Base-by-base conservation (phyloP, 2,888 invertebrate genomes). In the Drosophila heteroneura region DNA sequence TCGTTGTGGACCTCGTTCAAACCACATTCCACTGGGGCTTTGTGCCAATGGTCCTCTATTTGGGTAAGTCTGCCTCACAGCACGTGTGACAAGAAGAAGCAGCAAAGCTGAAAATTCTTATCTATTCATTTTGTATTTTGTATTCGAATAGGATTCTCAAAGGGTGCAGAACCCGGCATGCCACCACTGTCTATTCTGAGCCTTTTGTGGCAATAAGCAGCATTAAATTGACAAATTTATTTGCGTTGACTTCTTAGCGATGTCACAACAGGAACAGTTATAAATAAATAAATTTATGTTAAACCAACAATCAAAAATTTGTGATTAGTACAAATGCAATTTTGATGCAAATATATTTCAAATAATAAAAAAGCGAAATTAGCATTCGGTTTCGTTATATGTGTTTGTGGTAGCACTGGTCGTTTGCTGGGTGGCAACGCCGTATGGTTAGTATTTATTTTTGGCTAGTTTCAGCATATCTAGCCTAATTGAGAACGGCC, bases 21-120 rank as follows among this genome's bases (percentile, higher is more conserved):
- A 95, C 95, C 1, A 93, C 95, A 65, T 96, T 96, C 80, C 96
- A 96, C 84, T 96, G 95, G 94, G 96, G 96, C 52, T 96, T 96
- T 79, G 95, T 96, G 70, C 96, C 96, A 1, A 94, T 95, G 47
- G 95, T 96, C 33, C 90, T 96, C 22, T 96, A 95, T 93, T 92
- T 96, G 92, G 96, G 96, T 95, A 93, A 93, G 93, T 52, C 7
- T 22, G 7, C 3, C 1, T 3, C 5, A 16, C 14, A 30, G 37
- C 80, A 63, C 88, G 85, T 87, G 89, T 54, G 53, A 51, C 2
- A 47, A 39, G n/a, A 70, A 68, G 67, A 70, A 64, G 72, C 28
- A 69, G 58, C 47, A 54, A 1, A 3, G 14, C 28, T 28, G 12
- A 10, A 39, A 37, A 22, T 22, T 59, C 19, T 52, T 56, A 60